Percentiles rank a stretch among this genome's conserved stretches.
Conservation (phyloP, 35 echinoderm and acorn worm genomes). For the Holothuria glaberrima region DNA sequence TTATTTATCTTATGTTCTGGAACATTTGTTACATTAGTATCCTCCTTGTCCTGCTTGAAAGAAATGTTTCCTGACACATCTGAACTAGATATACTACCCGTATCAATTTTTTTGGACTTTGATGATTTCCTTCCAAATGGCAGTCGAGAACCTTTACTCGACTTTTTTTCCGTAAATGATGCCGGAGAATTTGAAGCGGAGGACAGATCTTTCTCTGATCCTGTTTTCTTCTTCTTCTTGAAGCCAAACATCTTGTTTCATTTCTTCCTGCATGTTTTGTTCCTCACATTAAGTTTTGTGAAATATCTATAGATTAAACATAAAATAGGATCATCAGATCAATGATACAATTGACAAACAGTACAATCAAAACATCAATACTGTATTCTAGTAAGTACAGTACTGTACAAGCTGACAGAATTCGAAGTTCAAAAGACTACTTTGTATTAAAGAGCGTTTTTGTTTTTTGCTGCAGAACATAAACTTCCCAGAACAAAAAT, state of each 20-base stretch:
- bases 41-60: not conserved
- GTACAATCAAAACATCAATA: too few relatives aligned
- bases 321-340: not conserved
- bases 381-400: too few relatives aligned
- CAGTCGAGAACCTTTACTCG: conserved; percentile 3
- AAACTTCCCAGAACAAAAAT: too few relatives aligned
- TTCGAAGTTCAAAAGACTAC: too few relatives aligned
- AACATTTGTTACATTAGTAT: not conserved
- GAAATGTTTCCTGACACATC: not conserved
- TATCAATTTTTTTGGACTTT: not conserved
- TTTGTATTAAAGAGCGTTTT: too few relatives aligned
- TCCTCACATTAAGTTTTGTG: too few relatives aligned
- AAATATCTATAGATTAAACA: too few relatives aligned
- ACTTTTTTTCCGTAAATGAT: conserved; percentile 19
- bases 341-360: too few relatives aligned
- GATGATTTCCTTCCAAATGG: not conserved
- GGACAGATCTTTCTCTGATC: not conserved
- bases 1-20: not conserved
- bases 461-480: too few relatives aligned
- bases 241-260: conserved; percentile 44
- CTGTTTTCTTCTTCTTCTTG: conserved; percentile 42
- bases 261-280: not conserved
- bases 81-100: conserved; percentile 22
- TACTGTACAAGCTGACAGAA: too few relatives aligned
- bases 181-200: conserved; percentile 16